These are phyloP conservation scores for Agonopterix heracliana DNA, from an alignment of 2,888 invertebrate species.

Conservation along the genomic window DNA sequence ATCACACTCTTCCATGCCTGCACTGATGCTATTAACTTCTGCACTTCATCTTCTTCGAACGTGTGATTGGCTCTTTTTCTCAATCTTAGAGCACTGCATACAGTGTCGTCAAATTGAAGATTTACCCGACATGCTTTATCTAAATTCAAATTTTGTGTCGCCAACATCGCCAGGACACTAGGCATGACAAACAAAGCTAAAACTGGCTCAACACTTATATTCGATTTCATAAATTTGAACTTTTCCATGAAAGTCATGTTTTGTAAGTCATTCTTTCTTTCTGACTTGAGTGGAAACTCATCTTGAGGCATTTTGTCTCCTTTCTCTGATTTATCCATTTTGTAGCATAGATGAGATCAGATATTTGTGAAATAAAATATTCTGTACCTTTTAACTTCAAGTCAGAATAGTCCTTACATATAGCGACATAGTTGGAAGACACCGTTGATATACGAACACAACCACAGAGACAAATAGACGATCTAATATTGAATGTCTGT, in stretches of 20 bases:
- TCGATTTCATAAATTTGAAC: slow-evolving; percentile 64
- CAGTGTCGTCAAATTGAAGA: slow-evolving; percentile 79
- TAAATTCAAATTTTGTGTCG: slow-evolving; percentile 88
- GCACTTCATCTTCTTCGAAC: slow-evolving; percentile 79
- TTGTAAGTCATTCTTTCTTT: slow-evolving; percentile 34
- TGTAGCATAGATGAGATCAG: slow-evolving; percentile 4
- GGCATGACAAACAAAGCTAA: slow-evolving; percentile 80
- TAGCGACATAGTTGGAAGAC: slow-evolving; percentile 30
- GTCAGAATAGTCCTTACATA: slow-evolving; percentile 9
- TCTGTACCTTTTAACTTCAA: neutral
- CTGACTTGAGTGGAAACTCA: slow-evolving; percentile 43
- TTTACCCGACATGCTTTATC: slow-evolving; percentile 92
- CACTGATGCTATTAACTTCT: slow-evolving; percentile 73
- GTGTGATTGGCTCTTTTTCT: slow-evolving; percentile 82
- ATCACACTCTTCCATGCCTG: slow-evolving; percentile 74
- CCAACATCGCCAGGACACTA: slow-evolving; percentile 80
- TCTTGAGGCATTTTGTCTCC: slow-evolving; percentile 21
- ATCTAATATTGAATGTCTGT: slow-evolving; percentile 35
- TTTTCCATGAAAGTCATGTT: slow-evolving; percentile 60
- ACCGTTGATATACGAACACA: slow-evolving; percentile 25
- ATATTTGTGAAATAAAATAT: neutral
- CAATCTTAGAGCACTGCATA: slow-evolving; percentile 83
- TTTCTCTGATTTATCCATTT: slow-evolving; percentile 37
- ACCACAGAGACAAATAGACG: slow-evolving; percentile 33
- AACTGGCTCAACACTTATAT: slow-evolving; percentile 81